phyloP scores from a whole-genome alignment of 2,888 invertebrate genomes.

The Lasiommata megera region DNA sequence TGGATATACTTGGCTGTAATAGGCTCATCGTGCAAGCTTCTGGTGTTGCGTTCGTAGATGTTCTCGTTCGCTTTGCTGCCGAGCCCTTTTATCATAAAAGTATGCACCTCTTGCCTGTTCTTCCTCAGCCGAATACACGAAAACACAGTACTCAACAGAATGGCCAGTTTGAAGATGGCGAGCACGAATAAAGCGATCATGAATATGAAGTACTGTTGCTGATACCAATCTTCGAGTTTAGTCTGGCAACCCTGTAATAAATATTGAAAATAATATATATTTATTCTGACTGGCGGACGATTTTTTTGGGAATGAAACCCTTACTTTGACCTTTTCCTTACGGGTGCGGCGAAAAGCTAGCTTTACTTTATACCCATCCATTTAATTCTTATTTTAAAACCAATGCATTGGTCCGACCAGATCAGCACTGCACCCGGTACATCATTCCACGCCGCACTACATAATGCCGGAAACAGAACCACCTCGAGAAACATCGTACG shows the following conservation, averaged over 20 bases:
- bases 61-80: constrained; percentile 66
- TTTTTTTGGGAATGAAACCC: too few species aligned
- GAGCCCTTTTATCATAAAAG: constrained; percentile 60
- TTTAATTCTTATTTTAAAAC: too few species aligned
- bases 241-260: constrained; percentile 84
- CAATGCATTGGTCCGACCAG: too few species aligned
- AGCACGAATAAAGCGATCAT: constrained; percentile 84
- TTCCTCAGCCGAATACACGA: constrained; percentile 85
- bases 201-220: constrained; percentile 86
- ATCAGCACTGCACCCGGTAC: too few species aligned
- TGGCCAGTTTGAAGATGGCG: constrained; percentile 87
- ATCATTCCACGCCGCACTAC: too few species aligned
- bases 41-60: constrained; percentile 64
- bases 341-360: too few species aligned
- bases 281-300: too few species aligned
- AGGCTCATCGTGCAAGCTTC: constrained; percentile 58
- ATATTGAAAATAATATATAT: not conserved
- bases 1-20: constrained; percentile 72
- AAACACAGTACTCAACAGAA: constrained; percentile 85
- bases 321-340: too few species aligned
- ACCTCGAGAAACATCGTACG: too few species aligned
- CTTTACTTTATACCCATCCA: too few species aligned
- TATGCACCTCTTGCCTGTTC: constrained; percentile 68
- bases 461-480: too few species aligned
- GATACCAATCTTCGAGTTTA: constrained; percentile 88